Evolutionary conservation across 1,140 invertebrate genomes (phyloP), one percentile per base, ranked within the genome.

Genomic region (Micrasema minimum): DNA sequence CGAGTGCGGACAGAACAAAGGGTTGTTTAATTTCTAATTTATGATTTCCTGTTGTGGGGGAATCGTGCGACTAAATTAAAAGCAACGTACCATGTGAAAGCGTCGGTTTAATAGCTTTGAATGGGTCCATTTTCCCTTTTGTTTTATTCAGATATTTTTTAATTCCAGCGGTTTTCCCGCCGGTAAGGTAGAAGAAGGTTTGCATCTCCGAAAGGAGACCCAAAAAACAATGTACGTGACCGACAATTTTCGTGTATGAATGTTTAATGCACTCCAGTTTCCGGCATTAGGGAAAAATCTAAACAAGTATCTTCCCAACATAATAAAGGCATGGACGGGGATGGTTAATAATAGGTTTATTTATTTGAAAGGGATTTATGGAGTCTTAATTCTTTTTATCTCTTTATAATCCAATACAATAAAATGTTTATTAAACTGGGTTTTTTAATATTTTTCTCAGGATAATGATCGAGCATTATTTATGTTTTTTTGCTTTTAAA

Each of bases 1-100:
- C 18, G 18, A 69, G 71, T 69, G 66, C 57, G 10, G n/a, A 57
- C 31, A 18, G 50, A 37, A 65, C 72, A 69, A 67, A 69, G 61
- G 50, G 67, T 38, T 16, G n/a, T 69, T 73, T 73, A 73, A 72
- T 73, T 73, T 69, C 66, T 66, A 69, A 73, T 59, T 66, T 73
- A 73, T 69, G 62, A 69, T 73, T 73, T 73, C 66, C 71, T 46
- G 38, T 64, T 55, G 38, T 41, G 46, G 67, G n/a, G 43, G 61
- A 73, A 69, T 73, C 35, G 72, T 37, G 48, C 72, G 67, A 66
- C 57, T 69, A 73, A 73, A 69, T 73, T 69, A 73, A 73, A 66
- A 66, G 61, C 67, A 66, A 14, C 55, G 35, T 66, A 45, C 57
- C 57, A 23, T 62, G 57, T 62, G 14, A 62, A 62, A 43, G 38